A percentile compares a stretch with the other conserved stretches of the same genome.
phyloP scores from a whole-genome alignment of 2,888 invertebrate genomes.

The Mystacides longicornis region DNA sequence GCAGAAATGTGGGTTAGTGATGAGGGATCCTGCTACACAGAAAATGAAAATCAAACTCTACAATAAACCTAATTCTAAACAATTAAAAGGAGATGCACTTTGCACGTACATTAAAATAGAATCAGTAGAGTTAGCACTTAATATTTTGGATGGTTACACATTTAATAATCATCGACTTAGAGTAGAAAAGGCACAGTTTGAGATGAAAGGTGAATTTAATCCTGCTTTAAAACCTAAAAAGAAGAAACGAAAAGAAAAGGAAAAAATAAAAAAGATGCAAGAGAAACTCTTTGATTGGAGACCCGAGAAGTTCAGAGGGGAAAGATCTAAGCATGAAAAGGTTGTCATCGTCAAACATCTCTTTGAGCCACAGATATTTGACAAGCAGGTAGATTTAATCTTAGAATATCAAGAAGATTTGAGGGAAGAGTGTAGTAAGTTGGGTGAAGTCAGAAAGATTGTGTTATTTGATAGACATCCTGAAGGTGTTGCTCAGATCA shows the following conservation, averaged over 20 bases:
- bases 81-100: conserved; percentile 90
- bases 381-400: conserved; percentile 80
- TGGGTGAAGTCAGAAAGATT: conserved; percentile 88
- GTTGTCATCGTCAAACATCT: conserved; percentile 90
- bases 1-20: conserved; percentile 93
- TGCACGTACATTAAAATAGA: conserved; percentile 97
- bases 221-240: conserved; percentile 87
- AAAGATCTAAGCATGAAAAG: conserved; percentile 80
- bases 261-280: conserved; percentile 86
- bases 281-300: conserved; percentile 96
- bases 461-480: conserved; percentile 87
- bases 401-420: conserved; percentile 88
- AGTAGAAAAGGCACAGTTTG: conserved; percentile 90
- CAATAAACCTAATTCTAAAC: conserved; percentile 66
- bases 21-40: conserved; percentile 72
- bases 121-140: conserved; percentile 87
- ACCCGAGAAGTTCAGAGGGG: conserved; percentile 83
- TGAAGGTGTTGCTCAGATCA: conserved; percentile 89
- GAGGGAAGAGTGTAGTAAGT: conserved; percentile 80
- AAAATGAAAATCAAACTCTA: conserved; percentile 91
- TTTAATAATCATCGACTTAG: conserved; percentile 71
- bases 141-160: conserved; percentile 82
- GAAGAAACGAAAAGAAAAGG: conserved; percentile 80
- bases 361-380: conserved; percentile 84
- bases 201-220: conserved; percentile 90